A percentile compares a stretch with the other conserved stretches of the same genome.
phyloP scores from a whole-genome alignment of 1,140 invertebrate genomes.

The Streblospio benedicti region DNA sequence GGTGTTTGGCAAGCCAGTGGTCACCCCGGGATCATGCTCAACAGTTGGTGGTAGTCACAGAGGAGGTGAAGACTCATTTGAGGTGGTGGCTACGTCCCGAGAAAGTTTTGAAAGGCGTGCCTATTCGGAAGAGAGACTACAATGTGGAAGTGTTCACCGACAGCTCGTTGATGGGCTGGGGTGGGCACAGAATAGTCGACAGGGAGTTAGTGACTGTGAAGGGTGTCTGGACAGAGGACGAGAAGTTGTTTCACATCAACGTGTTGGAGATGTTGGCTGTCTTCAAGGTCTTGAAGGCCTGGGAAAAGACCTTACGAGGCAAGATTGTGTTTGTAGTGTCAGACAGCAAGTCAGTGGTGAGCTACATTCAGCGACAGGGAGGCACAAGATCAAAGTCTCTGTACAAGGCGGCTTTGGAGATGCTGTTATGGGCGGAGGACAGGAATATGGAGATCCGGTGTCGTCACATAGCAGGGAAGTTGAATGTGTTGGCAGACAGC shows the following conservation, averaged over 20 bases:
- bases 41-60: too few species aligned
- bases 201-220: too few species aligned
- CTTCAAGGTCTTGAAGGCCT: too few species aligned
- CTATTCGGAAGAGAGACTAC: not conserved
- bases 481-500: too few species aligned
- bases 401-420: not conserved
- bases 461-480: too few species aligned
- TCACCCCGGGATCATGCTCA: too few species aligned
- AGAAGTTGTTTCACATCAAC: too few species aligned
- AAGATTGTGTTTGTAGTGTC: not conserved
- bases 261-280: too few species aligned
- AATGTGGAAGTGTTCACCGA: not conserved
- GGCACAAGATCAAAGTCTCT: not conserved
- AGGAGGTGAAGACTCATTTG: not conserved
- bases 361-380: not conserved
- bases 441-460: too few species aligned
- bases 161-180: not conserved
- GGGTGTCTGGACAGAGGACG: too few species aligned
- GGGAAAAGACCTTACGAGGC: not conserved
- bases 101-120: not conserved
- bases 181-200: too few species aligned
- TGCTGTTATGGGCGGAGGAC: too few species aligned
- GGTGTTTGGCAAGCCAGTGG: not conserved
- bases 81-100: not conserved
- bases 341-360: not conserved